Conservation (phyloP, 2,113 vertebrate species). For the Prochilodus magdalenae region DNA sequence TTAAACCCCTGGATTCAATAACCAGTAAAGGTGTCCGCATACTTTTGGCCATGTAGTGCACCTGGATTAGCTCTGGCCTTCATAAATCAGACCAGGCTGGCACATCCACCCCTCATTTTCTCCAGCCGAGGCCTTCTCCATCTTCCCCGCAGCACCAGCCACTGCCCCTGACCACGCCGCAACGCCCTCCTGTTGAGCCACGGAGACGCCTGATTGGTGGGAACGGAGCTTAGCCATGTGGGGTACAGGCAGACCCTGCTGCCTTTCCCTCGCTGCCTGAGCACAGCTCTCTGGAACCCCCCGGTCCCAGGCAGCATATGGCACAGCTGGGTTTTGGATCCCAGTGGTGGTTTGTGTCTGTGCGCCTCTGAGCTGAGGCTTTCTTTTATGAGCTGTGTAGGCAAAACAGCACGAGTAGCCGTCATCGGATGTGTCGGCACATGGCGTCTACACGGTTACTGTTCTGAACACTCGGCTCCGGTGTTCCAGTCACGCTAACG, state of each 20-base stretch:
- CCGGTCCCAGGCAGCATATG: neutral
- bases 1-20: no score
- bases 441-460: conserved; percentile 24
- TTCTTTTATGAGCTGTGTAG: neutral
- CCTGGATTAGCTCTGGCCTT: no score
- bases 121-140: neutral
- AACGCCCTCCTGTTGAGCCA: neutral
- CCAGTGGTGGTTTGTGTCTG: neutral
- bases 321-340: conserved; percentile 3
- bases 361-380: neutral
- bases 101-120: no score
- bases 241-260: conserved; percentile 11
- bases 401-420: neutral
- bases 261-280: neutral
- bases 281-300: neutral
- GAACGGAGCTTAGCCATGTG: neutral
- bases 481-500: conserved; percentile 58
- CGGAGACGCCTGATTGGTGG: neutral
- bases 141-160: neutral
- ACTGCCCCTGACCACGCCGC: neutral
- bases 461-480: conserved; percentile 57
- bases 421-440: neutral
- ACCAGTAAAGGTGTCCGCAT: no score
- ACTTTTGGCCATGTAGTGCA: no score
- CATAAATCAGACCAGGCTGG: no score